These are phyloP conservation scores for Sisyra terminalis DNA, from an alignment of 2,888 invertebrate genomes.

Conservation along the genomic window DNA sequence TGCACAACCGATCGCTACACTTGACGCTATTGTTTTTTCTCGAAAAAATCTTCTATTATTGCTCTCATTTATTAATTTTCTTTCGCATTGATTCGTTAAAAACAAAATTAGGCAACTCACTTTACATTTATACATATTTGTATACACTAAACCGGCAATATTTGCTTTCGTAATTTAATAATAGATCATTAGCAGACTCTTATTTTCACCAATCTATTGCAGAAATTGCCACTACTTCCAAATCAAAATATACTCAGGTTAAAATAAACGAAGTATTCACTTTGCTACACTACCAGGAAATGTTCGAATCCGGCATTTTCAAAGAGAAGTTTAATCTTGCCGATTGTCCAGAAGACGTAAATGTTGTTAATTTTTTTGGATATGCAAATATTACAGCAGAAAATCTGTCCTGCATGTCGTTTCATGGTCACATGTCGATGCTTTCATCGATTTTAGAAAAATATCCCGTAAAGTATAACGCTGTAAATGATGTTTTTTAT, in stretches of 20 bases:
- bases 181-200: too few species aligned
- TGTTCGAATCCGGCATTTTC: conserved; percentile 68
- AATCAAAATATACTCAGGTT: background rate
- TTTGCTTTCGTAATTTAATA: too few species aligned
- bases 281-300: conserved; percentile 70
- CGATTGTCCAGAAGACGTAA: conserved; percentile 31
- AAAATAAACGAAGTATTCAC: conserved; percentile 61
- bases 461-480: conserved; percentile 25
- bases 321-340: conserved; percentile 61
- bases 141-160: too few species aligned
- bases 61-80: too few species aligned
- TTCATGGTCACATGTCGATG: conserved; percentile 60
- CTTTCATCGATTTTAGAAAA: conserved; percentile 41
- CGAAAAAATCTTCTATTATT: too few species aligned
- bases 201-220: too few species aligned
- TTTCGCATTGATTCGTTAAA: too few species aligned
- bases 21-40: too few species aligned
- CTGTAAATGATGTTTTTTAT: background rate
- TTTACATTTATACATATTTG: too few species aligned
- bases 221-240: too few species aligned
- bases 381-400: conserved; percentile 48
- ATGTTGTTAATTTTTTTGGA: conserved; percentile 48
- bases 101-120: too few species aligned
- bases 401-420: conserved; percentile 58
- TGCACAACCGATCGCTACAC: too few species aligned